These are phyloP conservation scores for Scaptomyza caliginosa DNA, from an alignment of 2,888 invertebrate genomes.

Conservation along the genomic window DNA sequence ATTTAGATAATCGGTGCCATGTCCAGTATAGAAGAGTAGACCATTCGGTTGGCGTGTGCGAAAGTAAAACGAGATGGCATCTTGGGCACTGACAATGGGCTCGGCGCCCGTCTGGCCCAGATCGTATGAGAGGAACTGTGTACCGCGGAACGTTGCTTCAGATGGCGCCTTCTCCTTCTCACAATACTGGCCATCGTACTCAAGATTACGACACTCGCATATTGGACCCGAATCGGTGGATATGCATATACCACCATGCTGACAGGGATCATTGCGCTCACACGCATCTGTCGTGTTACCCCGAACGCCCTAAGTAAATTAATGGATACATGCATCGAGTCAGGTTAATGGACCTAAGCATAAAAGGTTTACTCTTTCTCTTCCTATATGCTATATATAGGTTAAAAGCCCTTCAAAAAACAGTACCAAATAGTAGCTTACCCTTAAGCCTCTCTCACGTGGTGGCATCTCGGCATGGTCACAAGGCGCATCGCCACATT, in stretches of 20 bases:
- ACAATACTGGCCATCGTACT: slow-evolving; percentile 96
- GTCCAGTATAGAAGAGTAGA: slow-evolving; percentile 96
- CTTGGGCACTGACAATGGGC: slow-evolving; percentile 95
- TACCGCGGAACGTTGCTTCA: slow-evolving; percentile 96
- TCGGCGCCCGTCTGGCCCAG: slow-evolving; percentile 93
- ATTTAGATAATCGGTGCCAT: slow-evolving; percentile 94
- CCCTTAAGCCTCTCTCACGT: slow-evolving; percentile 83
- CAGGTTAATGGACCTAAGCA: too few species aligned
- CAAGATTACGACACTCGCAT: slow-evolving; percentile 96
- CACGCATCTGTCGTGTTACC: slow-evolving; percentile 93
- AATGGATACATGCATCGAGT: too few species aligned
- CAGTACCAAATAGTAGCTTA: slow-evolving; percentile 67
- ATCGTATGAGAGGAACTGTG: slow-evolving; percentile 96
- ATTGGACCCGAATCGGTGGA: slow-evolving; percentile 97
- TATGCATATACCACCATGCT: slow-evolving; percentile 97
- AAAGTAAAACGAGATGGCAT: slow-evolving; percentile 95
- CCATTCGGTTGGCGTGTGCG: slow-evolving; percentile 96
- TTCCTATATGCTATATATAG: too few species aligned
- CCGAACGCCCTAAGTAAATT: slow-evolving; percentile 64
- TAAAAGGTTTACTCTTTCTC: too few species aligned
- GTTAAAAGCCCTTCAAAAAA: background rate
- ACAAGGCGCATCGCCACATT: slow-evolving; percentile 85
- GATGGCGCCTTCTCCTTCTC: slow-evolving; percentile 97
- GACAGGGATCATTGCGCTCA: slow-evolving; percentile 95
- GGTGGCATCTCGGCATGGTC: slow-evolving; percentile 83